A percentile compares a stretch with the other conserved stretches of the same genome.
Evolutionary conservation across 2,888 invertebrate genomes (phyloP).

Genomic region (Drosophila mimetica): DNA sequence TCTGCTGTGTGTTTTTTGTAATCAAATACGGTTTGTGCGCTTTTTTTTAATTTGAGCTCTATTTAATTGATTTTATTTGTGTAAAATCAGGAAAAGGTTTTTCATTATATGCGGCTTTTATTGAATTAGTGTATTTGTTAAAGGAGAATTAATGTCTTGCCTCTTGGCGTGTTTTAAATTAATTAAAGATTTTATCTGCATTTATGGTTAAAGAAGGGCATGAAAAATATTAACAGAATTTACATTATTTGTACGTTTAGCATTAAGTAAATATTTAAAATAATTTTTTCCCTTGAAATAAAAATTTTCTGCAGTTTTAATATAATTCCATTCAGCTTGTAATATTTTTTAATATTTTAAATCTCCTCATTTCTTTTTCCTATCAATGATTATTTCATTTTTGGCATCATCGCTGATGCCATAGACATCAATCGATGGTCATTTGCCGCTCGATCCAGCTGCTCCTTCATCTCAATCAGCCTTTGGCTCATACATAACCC

Average conservation of each 20-base stretch:
- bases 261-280: too few relatives aligned
- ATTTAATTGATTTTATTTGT: conserved; percentile 37
- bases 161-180: too few relatives aligned
- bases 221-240: too few relatives aligned
- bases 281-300: too few relatives aligned
- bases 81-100: conserved; percentile 17
- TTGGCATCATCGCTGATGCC: conserved; percentile 23
- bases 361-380: neutral
- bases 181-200: too few relatives aligned
- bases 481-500: conserved; percentile 46
- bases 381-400: conserved; percentile 16
- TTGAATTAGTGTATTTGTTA: neutral
- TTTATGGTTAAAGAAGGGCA: too few relatives aligned
- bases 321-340: too few relatives aligned
- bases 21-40: conserved; percentile 12
- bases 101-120: neutral
- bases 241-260: too few relatives aligned
- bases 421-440: conserved; percentile 36
- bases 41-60: conserved; percentile 9
- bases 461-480: conserved; percentile 44
- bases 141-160: neutral
- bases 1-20: conserved; percentile 9
- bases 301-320: too few relatives aligned
- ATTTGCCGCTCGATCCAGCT: conserved; percentile 35
- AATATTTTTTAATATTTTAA: neutral